These are phyloP conservation scores for Micronycteris hirsuta DNA, from an alignment of 2,113 vertebrate species.

Conservation along the genomic window DNA sequence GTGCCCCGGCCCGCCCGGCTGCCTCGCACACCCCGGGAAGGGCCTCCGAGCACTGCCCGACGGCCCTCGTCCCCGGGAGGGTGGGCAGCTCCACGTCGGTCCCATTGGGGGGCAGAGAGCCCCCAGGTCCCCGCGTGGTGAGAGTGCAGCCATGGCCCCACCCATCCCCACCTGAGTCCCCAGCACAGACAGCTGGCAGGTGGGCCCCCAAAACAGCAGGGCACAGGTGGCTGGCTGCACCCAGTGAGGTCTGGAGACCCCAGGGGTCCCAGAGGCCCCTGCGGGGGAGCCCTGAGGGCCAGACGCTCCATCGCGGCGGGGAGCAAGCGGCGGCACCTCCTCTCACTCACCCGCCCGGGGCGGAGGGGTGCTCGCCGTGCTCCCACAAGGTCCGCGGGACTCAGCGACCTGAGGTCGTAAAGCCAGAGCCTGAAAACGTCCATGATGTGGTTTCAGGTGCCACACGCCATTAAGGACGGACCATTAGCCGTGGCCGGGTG, in stretches of 20 bases:
- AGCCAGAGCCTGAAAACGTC: rapidly evolving
- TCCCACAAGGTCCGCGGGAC: rapidly evolving
- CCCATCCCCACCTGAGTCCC: background rate
- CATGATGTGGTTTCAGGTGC: background rate
- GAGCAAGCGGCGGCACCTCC: too few relatives aligned
- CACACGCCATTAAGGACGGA: rapidly evolving
- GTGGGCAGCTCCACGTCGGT: rapidly evolving
- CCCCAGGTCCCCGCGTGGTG: background rate
- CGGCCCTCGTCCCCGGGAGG: background rate
- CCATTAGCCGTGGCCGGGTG: too few relatives aligned
- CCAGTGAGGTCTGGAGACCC: background rate
- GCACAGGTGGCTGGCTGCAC: background rate
- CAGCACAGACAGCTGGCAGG: background rate
- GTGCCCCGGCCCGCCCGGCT: background rate
- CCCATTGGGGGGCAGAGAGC: background rate
- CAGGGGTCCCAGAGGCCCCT: background rate
- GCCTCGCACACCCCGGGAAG: too few relatives aligned
- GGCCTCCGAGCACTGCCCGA: background rate
- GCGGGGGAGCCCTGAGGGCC: background rate
- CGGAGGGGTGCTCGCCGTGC: background rate
- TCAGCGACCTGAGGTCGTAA: too few relatives aligned
- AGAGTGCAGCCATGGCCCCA: background rate
- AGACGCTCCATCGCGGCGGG: rapidly evolving
- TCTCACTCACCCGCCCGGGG: rapidly evolving
- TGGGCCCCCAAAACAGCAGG: too few relatives aligned